Percentiles rank a stretch among this genome's conserved stretches.
These are phyloP conservation scores for Pimpla rufipes DNA, from an alignment of 2,888 invertebrate species.

Conservation along the genomic window DNA sequence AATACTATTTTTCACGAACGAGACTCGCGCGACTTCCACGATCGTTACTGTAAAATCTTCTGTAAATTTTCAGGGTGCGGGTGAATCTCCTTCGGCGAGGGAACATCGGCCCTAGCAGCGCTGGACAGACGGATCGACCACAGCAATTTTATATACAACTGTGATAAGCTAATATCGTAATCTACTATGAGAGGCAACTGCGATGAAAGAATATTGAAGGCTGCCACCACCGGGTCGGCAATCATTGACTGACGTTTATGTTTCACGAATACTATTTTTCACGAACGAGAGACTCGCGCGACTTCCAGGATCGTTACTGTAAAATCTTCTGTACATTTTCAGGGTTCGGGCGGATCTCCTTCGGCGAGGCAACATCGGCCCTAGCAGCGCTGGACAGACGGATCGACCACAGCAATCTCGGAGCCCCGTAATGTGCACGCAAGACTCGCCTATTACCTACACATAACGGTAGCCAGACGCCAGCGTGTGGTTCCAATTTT, in stretches of 20 bases:
- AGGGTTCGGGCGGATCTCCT: background rate
- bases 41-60: background rate
- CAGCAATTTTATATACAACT: background rate
- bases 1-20: background rate
- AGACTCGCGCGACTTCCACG: background rate
- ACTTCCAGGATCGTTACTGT: background rate
- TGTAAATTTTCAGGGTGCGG: no score
- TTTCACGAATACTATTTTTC: background rate
- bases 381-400: background rate
- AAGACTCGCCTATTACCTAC: conserved; percentile 38
- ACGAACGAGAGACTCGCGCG: background rate
- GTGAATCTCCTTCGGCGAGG: no score
- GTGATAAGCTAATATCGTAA: background rate
- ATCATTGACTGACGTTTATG: background rate
- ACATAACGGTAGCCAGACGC: conserved; percentile 46
- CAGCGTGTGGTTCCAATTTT: conserved; percentile 20
- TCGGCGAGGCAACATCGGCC: background rate
- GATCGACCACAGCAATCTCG: background rate
- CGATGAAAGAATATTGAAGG: background rate
- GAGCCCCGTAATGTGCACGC: conserved; percentile 17
- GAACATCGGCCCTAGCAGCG: no score
- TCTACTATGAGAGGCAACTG: background rate
- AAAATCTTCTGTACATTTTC: background rate
- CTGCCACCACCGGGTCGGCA: background rate
- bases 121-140: no score